These are phyloP conservation scores for Psophia crepitans DNA, from an alignment of 2,113 vertebrate genomes.

Conservation along the genomic window DNA sequence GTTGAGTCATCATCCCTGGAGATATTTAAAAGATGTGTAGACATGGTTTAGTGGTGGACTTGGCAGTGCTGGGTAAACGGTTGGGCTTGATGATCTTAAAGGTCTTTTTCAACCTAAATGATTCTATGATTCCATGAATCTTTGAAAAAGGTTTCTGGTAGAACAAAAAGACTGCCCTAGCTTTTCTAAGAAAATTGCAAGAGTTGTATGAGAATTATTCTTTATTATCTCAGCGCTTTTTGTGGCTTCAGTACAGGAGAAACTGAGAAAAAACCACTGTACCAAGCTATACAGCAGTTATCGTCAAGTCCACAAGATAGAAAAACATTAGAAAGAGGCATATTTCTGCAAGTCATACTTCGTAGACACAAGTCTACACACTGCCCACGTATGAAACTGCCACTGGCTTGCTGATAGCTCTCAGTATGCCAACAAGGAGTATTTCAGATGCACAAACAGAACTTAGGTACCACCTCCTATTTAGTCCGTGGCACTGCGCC, in stretches of 20 bases:
- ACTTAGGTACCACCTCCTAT: neutral
- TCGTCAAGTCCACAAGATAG: neutral
- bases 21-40: no score
- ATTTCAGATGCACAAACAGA: neutral
- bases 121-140: no score
- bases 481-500: fast-evolving
- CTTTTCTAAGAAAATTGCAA: neutral
- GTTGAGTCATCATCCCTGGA: no score
- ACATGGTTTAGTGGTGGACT: no score
- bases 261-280: neutral
- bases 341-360: neutral
- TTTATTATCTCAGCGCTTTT: neutral
- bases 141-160: neutral
- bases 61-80: no score
- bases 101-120: no score
- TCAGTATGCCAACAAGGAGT: neutral
- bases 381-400: neutral
- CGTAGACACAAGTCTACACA: neutral
- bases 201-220: neutral
- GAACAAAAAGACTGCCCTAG: neutral
- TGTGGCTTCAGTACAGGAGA: neutral
- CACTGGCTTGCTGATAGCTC: neutral
- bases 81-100: no score
- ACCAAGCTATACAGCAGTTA: neutral
- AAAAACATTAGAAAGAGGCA: neutral